Conservation (phyloP, 2,113 vertebrate species). For the Megaleporinus macrocephalus region DNA sequence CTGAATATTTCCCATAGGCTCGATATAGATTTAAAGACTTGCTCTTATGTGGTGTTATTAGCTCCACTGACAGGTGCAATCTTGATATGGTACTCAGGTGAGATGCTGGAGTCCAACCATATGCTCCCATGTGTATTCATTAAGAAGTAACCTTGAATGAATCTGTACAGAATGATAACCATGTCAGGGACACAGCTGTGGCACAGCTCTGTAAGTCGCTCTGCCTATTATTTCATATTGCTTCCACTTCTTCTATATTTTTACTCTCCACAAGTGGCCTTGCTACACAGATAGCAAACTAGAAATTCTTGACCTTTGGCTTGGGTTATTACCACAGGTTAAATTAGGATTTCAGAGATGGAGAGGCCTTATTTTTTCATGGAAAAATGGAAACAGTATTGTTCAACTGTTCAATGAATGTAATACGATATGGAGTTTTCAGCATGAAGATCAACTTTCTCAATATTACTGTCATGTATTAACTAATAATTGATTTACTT, state of each 20-base stretch:
- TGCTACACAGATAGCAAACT: not conserved
- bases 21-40: not conserved
- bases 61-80: not conserved
- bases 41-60: not conserved
- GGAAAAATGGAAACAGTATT: no score
- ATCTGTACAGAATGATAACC: not conserved
- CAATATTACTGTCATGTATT: no score
- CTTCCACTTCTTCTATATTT: not conserved
- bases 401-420: no score
- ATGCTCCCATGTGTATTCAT: not conserved
- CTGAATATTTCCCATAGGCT: not conserved
- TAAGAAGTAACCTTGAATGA: not conserved
- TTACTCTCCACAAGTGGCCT: not conserved
- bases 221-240: not conserved
- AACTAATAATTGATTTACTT: no score
- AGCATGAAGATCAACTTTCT: no score
- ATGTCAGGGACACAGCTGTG: not conserved
- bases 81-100: not conserved
- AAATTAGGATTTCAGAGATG: no score
- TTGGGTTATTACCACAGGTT: not conserved
- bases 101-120: not conserved
- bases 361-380: no score
- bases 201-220: no score
- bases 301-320: not conserved
- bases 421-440: no score